Evolutionary conservation across 2,797 vertebrate genomes (phyloP), one percentile per base, ranked within the genome.

Genomic region (Sebastes trivittatus): DNA sequence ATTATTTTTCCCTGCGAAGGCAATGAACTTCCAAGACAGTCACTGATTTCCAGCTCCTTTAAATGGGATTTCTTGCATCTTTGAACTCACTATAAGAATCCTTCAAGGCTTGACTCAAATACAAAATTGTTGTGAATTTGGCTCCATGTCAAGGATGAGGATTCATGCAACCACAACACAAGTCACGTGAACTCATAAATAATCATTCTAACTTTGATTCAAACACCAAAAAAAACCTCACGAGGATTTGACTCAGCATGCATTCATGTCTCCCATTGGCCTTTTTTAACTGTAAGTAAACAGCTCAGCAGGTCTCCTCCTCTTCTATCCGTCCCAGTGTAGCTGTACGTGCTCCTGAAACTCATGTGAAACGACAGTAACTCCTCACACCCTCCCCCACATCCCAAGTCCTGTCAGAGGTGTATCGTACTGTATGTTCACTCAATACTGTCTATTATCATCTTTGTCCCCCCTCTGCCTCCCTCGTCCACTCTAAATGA

Each of bases 301-400:
- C 29, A 20, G 25, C 75, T 72, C 59, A 79, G 77, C 77, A 64
- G 72, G 52, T 58, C 63, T 70, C 11, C 23, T 29, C 11, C 20
- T 60, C 46, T 76, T 72, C 68, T 34, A 36, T 77, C 27, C 11
- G 80, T 81, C 46, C 42, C 52, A 55, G 68, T 38, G 23, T 32
- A 54, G 77, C 71, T 74, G 49, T 29, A 67, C 69, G 18, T 10
- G 56, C 75, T 82, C 92, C 95, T 94, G 92, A 94, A 89, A 94
- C 97, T 96, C 97, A 97, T 98, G 97, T 98, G 98, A 97, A 98
- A 97, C 96, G 96, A 97, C 97, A 95, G 96, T 95, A 95, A 85
- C 82, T 67, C 83, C 87, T 85, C 87, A 87, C 88, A 42, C 83
- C 82, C 81, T 72, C 76, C 75, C 95, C 95, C 96, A 96, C 96